Base-by-base conservation (phyloP, 2,797 vertebrate genomes). In the Acrossocheilus fasciatus region DNA sequence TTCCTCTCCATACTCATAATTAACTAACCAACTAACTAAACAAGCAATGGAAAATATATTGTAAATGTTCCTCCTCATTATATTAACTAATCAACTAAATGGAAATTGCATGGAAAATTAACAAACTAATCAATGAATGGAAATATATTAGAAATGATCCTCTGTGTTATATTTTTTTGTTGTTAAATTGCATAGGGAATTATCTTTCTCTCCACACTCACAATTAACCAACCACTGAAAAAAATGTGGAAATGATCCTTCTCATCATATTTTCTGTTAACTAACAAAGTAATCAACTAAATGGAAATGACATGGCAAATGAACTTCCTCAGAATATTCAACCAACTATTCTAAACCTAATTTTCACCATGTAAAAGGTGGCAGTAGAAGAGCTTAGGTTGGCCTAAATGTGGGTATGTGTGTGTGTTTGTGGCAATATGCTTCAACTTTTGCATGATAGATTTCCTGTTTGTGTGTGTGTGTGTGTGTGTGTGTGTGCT, bases 381-480 rank as follows among this genome's bases (percentile, higher is more conserved):
- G 45, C 43, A 30, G 26, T 2, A 10, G 72, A 18, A 68, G 30
- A 68, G 15, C 15, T 68, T 34, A 7, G 14, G 15, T 34, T 68
- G 64, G 15, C 34, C 64, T 68, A 68, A 68, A 36, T 68, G 15
- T 68, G 15, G 14, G 14, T 17, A 36, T 85, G 78, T 85, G 59
- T 69, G 45, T 82, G 26, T 36, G 17, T 76, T 34, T 36, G 30
- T 54, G 47, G 47, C 47, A 36, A 20, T 10, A 11, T 23, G 34
- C 5, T 54, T 73, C 23, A 50, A 34, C 50, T 36, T 72, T 66
- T 76, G 26, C 57, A 11, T 20, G 70, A 47, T 74, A 12, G 8
- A 62, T 82, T 43, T 73, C 20, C n/a, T 20, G 52, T 62, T 41
- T 23, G 12, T 47, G 66, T 47, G 57, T 52, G 43, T 50, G 36